phyloP scores from a whole-genome alignment of 2,888 invertebrate species.

The Cactoblastis cactorum region DNA sequence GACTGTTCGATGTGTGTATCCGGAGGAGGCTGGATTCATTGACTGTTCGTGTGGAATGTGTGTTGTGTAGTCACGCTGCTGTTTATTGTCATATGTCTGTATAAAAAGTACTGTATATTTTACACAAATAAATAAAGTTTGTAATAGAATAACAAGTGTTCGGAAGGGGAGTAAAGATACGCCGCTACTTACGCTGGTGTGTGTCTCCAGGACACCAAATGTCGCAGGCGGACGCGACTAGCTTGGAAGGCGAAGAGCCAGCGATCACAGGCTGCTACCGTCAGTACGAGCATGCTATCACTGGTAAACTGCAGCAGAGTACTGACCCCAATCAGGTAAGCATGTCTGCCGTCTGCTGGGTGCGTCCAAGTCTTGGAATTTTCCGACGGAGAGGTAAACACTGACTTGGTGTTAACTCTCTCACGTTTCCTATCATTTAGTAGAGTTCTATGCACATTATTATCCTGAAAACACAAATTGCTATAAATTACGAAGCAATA shows the following conservation, averaged over 20 bases:
- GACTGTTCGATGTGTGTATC: conserved; percentile 72
- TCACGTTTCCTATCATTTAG: conserved; percentile 2
- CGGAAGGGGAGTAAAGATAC: conserved; percentile 46
- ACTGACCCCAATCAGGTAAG: conserved; percentile 66
- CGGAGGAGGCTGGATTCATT: conserved; percentile 72
- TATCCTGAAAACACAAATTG: not conserved
- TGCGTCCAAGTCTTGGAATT: conserved; percentile 36
- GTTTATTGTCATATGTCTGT: conserved; percentile 51
- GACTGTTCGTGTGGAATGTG: conserved; percentile 74
- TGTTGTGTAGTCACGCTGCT: conserved; percentile 73
- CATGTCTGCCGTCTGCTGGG: conserved; percentile 27
- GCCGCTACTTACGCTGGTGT: conserved; percentile 73
- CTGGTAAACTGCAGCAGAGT: conserved; percentile 59
- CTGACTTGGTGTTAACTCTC: not conserved
- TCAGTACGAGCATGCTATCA: conserved; percentile 85
- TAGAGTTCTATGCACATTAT: not conserved
- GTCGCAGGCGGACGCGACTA: conserved; percentile 93
- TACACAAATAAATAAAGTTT: conserved; percentile 23
- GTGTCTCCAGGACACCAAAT: conserved; percentile 91
- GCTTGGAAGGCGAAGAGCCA: conserved; percentile 87
- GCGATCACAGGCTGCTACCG: conserved; percentile 88
- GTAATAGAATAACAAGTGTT: conserved; percentile 30
- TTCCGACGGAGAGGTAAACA: not conserved
- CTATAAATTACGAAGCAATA: not conserved
- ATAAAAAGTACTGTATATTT: conserved; percentile 47